Evolutionary conservation across 2,113 vertebrate species (phyloP).

Genomic region (Ochotona princeps): DNA sequence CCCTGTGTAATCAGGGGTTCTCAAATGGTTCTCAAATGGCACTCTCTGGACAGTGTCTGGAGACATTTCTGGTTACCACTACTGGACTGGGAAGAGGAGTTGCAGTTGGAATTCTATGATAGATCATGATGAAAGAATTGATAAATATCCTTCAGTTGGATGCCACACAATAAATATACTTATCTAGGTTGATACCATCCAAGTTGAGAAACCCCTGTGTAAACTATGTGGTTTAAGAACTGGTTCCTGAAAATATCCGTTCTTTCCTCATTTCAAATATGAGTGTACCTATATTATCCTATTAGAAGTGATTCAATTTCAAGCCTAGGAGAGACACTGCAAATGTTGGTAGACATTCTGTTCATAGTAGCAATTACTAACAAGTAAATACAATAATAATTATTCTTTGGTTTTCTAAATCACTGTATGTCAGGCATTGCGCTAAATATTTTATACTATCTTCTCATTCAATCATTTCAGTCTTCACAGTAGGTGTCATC

Average conservation of each 20-base stretch:
- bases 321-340: background rate
- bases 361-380: background rate
- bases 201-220: background rate
- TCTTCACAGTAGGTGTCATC: background rate
- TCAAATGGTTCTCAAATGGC: background rate
- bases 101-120: background rate
- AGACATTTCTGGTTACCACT: background rate
- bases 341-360: conserved; percentile 4
- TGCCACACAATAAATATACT: background rate
- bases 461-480: background rate
- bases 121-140: background rate
- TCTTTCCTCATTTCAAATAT: conserved; percentile 18
- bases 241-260: background rate
- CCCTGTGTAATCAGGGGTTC: background rate
- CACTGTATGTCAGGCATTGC: background rate
- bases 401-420: background rate
- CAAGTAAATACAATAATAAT: background rate
- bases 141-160: background rate
- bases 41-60: background rate
- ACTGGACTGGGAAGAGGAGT: background rate
- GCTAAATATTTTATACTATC: background rate
- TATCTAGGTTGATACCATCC: background rate
- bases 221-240: background rate
- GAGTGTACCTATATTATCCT: background rate
- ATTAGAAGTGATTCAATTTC: background rate